Base-by-base conservation (phyloP, 2,113 vertebrate species). In the Cheilinus undulatus region DNA sequence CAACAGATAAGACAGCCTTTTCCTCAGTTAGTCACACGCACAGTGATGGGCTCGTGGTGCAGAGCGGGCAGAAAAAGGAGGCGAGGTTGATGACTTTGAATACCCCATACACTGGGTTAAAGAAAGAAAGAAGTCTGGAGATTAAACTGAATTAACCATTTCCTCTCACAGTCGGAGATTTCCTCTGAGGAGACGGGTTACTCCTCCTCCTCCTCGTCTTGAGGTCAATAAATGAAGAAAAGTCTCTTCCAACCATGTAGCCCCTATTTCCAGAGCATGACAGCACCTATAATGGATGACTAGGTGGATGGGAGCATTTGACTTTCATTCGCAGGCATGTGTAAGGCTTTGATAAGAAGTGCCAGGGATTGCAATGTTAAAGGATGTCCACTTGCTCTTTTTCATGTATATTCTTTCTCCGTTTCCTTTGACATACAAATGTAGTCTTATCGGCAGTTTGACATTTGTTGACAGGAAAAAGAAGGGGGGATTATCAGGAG, bases 1-100 rank as follows among this genome's bases (percentile, higher is more conserved):
- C 17, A 65, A 32, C 42, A 82, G 87, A 85, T 86, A 85, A 88
- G 76, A 78, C 58, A 80, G 40, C 45, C 43, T 70, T 78, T 78
- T 50, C 63, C 65, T 79, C 73, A 42, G 64, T 69, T 48, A 73
- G 74, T 82, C 56, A 57, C 32, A 48, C 50, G 10, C 22, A 61
- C 28, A 73, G 50, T 34, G 65, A 77, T 52, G 60, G 52, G 58
- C 3, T 71, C 61, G 46, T 27, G 57, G 51, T 56, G 71, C 63
- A 43, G 61, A 40, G 53, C 26, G 12, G 70, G 36, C 60, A 69
- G 62, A 19, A 75, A 64, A 53, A 14, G 20, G 17, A 12, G 40
- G 52, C 5, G 9, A 34, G 24, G 61, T 34, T 69, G 79, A 59
- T 69, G 79, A 59, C 81, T 83, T 76, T 78, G 53, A 84, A 70